A percentile compares a stretch with the other conserved stretches of the same genome.
Conservation (phyloP, 2,113 vertebrate species). For the Perccottus glenii region DNA sequence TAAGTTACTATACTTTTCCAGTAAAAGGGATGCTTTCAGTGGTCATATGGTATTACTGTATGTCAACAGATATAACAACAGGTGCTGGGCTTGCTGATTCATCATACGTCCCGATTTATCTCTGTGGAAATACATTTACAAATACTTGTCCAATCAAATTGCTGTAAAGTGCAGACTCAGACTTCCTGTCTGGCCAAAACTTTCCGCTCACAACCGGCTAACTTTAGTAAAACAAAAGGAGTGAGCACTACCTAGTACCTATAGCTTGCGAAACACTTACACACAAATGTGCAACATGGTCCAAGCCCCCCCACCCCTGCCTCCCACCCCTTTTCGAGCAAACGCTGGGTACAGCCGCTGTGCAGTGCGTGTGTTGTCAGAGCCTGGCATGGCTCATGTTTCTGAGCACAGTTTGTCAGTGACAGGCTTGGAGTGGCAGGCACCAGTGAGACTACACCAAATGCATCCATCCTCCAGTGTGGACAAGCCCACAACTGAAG, state of each 20-base stretch:
- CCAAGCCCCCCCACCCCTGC: constrained; percentile 14
- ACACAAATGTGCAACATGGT: constrained; percentile 67
- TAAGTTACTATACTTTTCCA: constrained; percentile 3
- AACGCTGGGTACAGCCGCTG: constrained; percentile 80
- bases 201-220: constrained; percentile 82
- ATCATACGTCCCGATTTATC: constrained; percentile 40
- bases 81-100: constrained; percentile 53
- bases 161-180: constrained; percentile 28
- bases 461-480: constrained; percentile 56
- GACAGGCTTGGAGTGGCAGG: constrained; percentile 79
- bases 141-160: constrained; percentile 22
- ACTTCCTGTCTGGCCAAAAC: constrained; percentile 57
- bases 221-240: constrained; percentile 82
- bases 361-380: constrained; percentile 79
- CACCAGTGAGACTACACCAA: constrained; percentile 62
- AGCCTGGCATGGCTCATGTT: constrained; percentile 87
- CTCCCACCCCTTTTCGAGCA: constrained; percentile 58
- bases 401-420: constrained; percentile 84
- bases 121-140: constrained; percentile 36
- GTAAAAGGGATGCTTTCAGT: constrained; percentile 16
- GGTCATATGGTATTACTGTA: constrained; percentile 28
- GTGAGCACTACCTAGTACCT: constrained; percentile 79
- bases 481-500: constrained; percentile 43
- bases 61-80: constrained; percentile 54
- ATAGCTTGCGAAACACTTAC: constrained; percentile 82